Evolutionary conservation across 2,888 invertebrate species (phyloP), one percentile per base, ranked within the genome.

Genomic region (Blomia tropicalis): DNA sequence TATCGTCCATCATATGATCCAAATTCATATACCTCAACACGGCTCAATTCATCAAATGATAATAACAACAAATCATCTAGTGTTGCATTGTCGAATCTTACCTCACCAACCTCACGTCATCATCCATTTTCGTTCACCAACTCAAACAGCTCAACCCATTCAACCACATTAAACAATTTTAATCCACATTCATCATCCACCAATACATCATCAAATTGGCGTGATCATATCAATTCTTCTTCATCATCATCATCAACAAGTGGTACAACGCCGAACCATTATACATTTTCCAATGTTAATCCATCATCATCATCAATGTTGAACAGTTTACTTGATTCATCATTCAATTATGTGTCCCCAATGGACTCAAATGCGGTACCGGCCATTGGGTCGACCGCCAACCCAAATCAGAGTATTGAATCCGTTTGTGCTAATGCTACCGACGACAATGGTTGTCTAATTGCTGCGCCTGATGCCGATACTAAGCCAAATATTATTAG

Each of bases 401-500:
- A 7, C 5, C 51, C 51, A 7, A 47, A 47, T 47, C 51, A 47
- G 51, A 47, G 51, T 47, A 47, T n/a, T 47, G 51, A 47, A n/a
- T n/a, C 51, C 22, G 14, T 47, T 25, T 11, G n/a, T 47, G 51
- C 36, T 17, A 17, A 36, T 36, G 17, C 7, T 47, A 47, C 7
- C n/a, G 51, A 47, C n/a, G 51, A 47, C 27, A 27, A 7, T 36
- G 7, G 36, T 36, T 36, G 36, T 36, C 36, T 36, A 36, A n/a
- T 32, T 31, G 56, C 56, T 32, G 23, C 36, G 36, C 30, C 41
- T 43, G 22, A 31, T 19, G 23, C 56, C 30, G 3, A 27, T 32
- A 27, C 25, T 22, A 32, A 41, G 32, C 17, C 41, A 41, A 5
- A 47, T 22, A 47, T 47, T 47, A 7, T n/a, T 47, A 47, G 23